phyloP scores from a whole-genome alignment of 1,140 invertebrate genomes.

The Parasteatoda tepidariorum region DNA sequence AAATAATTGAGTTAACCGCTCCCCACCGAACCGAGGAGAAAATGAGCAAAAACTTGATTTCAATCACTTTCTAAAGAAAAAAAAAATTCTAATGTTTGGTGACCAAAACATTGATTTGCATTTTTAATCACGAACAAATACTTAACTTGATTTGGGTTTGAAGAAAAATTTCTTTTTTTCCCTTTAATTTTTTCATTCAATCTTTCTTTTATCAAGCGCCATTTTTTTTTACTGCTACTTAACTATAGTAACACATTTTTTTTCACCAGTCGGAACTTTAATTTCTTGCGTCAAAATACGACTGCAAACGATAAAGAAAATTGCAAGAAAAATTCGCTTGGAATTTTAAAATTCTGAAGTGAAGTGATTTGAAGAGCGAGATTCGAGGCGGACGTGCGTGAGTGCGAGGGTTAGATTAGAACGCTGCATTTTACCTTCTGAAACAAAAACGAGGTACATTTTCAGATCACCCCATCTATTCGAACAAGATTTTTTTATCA shows the following conservation, averaged over 20 bases:
- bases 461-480: background rate
- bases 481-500: constrained; percentile 2
- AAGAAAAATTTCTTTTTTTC: constrained; percentile 34
- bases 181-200: background rate
- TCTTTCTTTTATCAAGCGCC: background rate
- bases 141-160: constrained; percentile 60
- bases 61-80: constrained; percentile 30
- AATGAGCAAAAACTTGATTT: constrained; percentile 55
- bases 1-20: constrained; percentile 55
- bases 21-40: constrained; percentile 23
- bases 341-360: constrained; percentile 56
- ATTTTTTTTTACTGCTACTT: constrained; percentile 17
- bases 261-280: constrained; percentile 31
- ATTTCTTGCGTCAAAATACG: constrained; percentile 57
- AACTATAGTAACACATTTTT: constrained; percentile 23
- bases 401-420: constrained; percentile 34
- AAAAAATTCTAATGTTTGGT: constrained; percentile 57
- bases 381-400: constrained; percentile 43
- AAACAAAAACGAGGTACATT: constrained; percentile 30
- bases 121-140: constrained; percentile 60
- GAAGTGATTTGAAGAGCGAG: constrained; percentile 25
- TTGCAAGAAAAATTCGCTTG: constrained; percentile 35
- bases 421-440: constrained; percentile 21
- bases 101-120: constrained; percentile 60
- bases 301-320: constrained; percentile 29